Base-by-base conservation (phyloP, 2,113 vertebrate species). In the Pterophyllum scalare region DNA sequence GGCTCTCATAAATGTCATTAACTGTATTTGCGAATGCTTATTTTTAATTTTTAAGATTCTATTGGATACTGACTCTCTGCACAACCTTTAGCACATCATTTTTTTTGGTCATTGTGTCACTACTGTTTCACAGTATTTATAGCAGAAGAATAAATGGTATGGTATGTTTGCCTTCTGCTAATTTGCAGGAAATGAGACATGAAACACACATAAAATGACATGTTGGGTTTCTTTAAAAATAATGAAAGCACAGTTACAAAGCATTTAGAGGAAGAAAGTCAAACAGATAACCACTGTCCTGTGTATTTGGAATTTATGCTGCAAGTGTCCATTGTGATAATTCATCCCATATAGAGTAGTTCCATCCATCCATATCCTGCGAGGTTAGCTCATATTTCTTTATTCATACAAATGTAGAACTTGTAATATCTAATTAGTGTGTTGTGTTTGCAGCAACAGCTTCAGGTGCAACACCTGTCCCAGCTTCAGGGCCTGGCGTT, bases 401-500 rank as follows among this genome's bases (percentile, higher is more conserved):
- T 15, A 14, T 19, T 65, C 40, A 46, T 46, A 70, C 40, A 49
- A 17, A 19, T 70, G 64, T 17, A 12, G 26, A 49, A 70, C 24
- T 70, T 70, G 11, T 28, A 70, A 26, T 26, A 67, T 67, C 22
- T 67, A 17, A 28, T 52, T 2, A 7, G 2, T 52, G 26, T 52
- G 26, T 72, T 77, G 22, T 56, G 38, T 77, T 76, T 90, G 86
- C 95, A 99, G 98, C 98, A 99, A 97, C 98, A 99, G 96, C 98
- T 99, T 84, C 98, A 99, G 90, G 98, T 98, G 75, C 98, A 99
- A 80, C 98, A 99, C 96, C 96, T 99, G 89, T 99, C 98, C 1
- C 98, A 99, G 97, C 97, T 99, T 64, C 98, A 99, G 96, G 98
- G 97, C 15, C 95, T 99, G 79, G 97, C 98, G 14, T 95, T 99